Conservation (phyloP, 2,888 invertebrate species). For the Odiellus spinosus region DNA sequence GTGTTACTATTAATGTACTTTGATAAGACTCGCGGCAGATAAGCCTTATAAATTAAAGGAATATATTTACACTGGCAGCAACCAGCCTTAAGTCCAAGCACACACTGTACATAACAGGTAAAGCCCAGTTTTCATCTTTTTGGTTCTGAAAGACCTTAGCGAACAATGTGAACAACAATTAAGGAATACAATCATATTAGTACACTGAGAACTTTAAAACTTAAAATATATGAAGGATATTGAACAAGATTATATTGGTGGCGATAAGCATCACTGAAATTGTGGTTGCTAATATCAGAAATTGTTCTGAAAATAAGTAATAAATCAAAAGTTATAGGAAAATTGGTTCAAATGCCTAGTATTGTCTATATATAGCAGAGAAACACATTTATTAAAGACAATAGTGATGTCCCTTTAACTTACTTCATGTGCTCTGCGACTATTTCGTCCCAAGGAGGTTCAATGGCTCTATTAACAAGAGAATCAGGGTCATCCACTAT, state of each 20-base stretch:
- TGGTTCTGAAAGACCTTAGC: conserved; percentile 66
- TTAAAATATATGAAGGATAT: conserved; percentile 28
- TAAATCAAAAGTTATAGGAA: conserved; percentile 2
- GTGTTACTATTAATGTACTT: too few species aligned
- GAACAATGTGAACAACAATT: conserved; percentile 31
- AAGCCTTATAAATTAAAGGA: too few species aligned
- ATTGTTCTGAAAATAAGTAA: conserved; percentile 34
- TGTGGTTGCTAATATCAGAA: conserved; percentile 35
- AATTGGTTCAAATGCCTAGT: not conserved
- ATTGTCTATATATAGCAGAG: too few species aligned
- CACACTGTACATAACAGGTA: conserved; percentile 80
- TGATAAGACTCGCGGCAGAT: too few species aligned
- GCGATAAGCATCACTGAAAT: conserved; percentile 48
- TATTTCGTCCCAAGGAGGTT: conserved; percentile 57
- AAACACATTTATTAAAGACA: too few species aligned
- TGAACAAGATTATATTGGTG: conserved; percentile 62
- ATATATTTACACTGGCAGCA: conserved; percentile 30
- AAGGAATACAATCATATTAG: not conserved
- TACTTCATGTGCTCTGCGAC: conserved; percentile 57
- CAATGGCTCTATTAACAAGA: conserved; percentile 49
- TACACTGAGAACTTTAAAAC: not conserved
- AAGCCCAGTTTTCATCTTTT: conserved; percentile 90
- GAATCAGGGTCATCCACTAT: conserved; percentile 43
- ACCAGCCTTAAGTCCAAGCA: conserved; percentile 73
- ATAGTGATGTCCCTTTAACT: too few species aligned